These are phyloP conservation scores for Trogon surrucura DNA, from an alignment of 2,113 vertebrate genomes.

Conservation along the genomic window DNA sequence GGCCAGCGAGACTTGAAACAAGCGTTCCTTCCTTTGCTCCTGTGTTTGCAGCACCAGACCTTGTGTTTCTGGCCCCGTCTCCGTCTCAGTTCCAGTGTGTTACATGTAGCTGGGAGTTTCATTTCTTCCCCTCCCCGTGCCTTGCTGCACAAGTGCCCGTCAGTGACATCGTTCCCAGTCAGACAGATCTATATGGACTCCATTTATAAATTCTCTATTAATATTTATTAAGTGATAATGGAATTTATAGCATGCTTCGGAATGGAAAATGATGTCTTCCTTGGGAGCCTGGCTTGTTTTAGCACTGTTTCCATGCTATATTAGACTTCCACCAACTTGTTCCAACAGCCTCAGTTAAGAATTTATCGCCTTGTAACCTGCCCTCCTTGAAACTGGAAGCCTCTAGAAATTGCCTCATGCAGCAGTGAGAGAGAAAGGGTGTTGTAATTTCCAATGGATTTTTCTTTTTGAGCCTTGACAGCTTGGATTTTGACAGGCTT, in stretches of 20 bases:
- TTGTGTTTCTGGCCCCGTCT: neutral
- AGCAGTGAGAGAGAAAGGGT: neutral
- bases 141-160: neutral
- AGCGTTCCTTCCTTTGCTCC: neutral
- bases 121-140: neutral
- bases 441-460: neutral
- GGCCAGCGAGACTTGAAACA: neutral
- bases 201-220: conserved; percentile 71
- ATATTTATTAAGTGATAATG: conserved; percentile 73
- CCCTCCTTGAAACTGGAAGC: conserved; percentile 44
- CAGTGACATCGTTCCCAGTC: conserved; percentile 31
- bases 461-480: conserved; percentile 29
- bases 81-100: neutral
- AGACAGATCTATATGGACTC: conserved; percentile 27
- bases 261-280: conserved; percentile 58
- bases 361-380: conserved; percentile 49
- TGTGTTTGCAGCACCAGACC: neutral
- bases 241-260: conserved; percentile 60
- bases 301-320: conserved; percentile 46
- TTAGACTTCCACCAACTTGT: conserved; percentile 41
- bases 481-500: conserved; percentile 11
- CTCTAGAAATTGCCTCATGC: conserved; percentile 45
- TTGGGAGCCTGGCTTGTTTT: conserved; percentile 38
- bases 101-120: neutral
- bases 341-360: conserved; percentile 17